Conservation (phyloP, 2,113 vertebrate species). For the Polyodon spathula region DNA sequence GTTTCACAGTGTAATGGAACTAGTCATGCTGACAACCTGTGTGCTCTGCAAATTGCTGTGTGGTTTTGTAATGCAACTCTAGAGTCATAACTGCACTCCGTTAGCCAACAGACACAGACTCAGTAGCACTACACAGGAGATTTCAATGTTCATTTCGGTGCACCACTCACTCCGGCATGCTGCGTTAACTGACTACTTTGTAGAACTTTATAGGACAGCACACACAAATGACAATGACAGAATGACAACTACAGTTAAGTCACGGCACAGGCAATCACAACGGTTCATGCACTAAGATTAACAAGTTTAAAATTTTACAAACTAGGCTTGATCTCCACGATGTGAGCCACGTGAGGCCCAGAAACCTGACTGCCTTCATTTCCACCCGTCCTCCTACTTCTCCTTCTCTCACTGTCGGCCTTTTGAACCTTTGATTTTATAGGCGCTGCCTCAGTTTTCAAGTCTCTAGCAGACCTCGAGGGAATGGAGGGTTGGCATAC, state of each 20-base stretch:
- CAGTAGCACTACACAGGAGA: constrained; percentile 49
- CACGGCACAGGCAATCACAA: constrained; percentile 97
- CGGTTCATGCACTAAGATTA: constrained; percentile 96
- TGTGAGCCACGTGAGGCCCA: constrained; percentile 89
- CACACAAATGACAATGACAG: constrained; percentile 87
- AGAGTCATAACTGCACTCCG: constrained; percentile 42
- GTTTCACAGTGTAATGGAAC: constrained; percentile 56
- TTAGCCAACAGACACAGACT: constrained; percentile 65
- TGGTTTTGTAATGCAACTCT: constrained; percentile 47
- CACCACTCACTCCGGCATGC: constrained; percentile 72
- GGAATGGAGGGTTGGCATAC: constrained; percentile 85
- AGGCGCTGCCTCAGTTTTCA: constrained; percentile 91
- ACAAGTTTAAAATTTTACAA: constrained; percentile 96
- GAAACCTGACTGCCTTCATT: constrained; percentile 98
- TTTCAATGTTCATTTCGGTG: constrained; percentile 44
- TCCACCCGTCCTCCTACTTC: constrained; percentile 97
- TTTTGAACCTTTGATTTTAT: constrained; percentile 98
- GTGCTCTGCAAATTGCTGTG: constrained; percentile 46
- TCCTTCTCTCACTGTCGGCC: constrained; percentile 93
- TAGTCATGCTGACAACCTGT: constrained; percentile 73
- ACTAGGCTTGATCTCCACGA: constrained; percentile 98
- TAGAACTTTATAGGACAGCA: constrained; percentile 71
- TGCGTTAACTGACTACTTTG: constrained; percentile 61
- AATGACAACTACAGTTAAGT: constrained; percentile 86
- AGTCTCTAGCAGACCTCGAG: constrained; percentile 93